Conservation (phyloP, 1,140 invertebrate genomes). For the Scaptomyza graminum region DNA sequence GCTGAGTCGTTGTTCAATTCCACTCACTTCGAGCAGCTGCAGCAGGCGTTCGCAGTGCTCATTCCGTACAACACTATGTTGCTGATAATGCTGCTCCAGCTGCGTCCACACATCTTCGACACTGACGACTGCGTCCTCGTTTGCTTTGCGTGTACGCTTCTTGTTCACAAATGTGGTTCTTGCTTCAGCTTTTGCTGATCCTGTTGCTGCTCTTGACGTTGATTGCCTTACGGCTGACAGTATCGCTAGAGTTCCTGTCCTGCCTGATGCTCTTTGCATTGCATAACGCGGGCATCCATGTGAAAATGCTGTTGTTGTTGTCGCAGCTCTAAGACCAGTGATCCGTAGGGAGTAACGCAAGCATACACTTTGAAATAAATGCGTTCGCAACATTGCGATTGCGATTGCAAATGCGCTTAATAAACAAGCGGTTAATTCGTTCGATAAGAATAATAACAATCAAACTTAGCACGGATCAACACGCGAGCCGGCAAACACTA, state of each 20-base stretch:
- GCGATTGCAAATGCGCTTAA: background rate
- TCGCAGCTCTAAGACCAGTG: background rate
- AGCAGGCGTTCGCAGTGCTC: constrained; percentile 60
- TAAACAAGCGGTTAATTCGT: background rate
- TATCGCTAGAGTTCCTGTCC: background rate
- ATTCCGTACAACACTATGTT: constrained; percentile 46
- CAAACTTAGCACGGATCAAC: constrained; percentile 13
- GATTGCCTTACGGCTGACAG: constrained; percentile 9
- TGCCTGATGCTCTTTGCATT: constrained; percentile 13
- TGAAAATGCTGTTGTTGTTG: constrained; percentile 5
- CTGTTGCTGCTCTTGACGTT: background rate
- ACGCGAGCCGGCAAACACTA: constrained; percentile 39
- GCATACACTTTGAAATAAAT: constrained; percentile 40
- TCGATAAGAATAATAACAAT: constrained; percentile 1
- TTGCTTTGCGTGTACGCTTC: constrained; percentile 7
- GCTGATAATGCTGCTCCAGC: constrained; percentile 64
- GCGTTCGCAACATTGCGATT: constrained; percentile 50
- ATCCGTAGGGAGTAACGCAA: constrained; percentile 13
- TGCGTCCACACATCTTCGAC: constrained; percentile 51
- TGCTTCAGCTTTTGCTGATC: background rate
- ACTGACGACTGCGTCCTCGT: background rate
- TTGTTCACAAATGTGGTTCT: background rate
- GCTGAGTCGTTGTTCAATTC: constrained; percentile 10
- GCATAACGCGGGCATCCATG: constrained; percentile 28
- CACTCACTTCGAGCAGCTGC: constrained; percentile 31